These are phyloP conservation scores for Stichopus chloronotus DNA, from an alignment of 35 echinoderm and acorn worm species.

Conservation along the genomic window DNA sequence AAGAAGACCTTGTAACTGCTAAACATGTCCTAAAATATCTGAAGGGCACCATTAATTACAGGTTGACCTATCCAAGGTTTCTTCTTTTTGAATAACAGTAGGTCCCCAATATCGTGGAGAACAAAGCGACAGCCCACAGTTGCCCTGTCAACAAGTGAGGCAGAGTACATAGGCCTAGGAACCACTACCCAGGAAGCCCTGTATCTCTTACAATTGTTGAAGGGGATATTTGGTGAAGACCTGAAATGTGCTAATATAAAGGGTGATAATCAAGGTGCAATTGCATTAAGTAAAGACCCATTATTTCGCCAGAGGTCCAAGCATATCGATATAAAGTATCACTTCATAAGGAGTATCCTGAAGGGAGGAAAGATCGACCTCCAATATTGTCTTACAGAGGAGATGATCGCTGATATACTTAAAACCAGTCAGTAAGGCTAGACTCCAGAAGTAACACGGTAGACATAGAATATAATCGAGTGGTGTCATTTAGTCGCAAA, in stretches of 20 bases:
- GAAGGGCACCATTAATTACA: conserved; percentile 36
- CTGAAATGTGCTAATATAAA: neutral
- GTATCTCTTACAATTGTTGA: conserved; percentile 16
- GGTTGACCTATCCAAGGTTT: neutral
- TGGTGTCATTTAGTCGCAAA: too few relatives aligned
- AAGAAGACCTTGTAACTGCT: conserved; percentile 22
- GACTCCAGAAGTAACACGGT: too few relatives aligned
- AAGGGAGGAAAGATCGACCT: conserved; percentile 30
- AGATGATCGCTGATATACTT: neutral
- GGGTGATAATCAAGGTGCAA: conserved; percentile 55
- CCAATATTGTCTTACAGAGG: conserved; percentile 49
- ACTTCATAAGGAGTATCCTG: conserved; percentile 36
- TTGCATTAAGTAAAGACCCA: conserved; percentile 33
- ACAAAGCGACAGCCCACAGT: conserved; percentile 2
- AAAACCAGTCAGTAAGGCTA: too few relatives aligned
- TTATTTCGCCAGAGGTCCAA: conserved; percentile 33
- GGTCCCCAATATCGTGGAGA: conserved; percentile 51
- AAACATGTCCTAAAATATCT: conserved; percentile 52
- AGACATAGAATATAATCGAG: too few relatives aligned
- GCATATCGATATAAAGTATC: conserved; percentile 55
- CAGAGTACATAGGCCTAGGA: conserved; percentile 41
- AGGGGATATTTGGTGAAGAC: neutral
- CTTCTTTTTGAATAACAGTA: conserved; percentile 26
- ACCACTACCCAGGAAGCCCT: conserved; percentile 31
- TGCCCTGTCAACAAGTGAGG: conserved; percentile 38